A percentile compares a stretch with the other conserved stretches of the same genome.
phyloP scores from a whole-genome alignment of 2,113 vertebrate species.

The Eleginops maclovinus region DNA sequence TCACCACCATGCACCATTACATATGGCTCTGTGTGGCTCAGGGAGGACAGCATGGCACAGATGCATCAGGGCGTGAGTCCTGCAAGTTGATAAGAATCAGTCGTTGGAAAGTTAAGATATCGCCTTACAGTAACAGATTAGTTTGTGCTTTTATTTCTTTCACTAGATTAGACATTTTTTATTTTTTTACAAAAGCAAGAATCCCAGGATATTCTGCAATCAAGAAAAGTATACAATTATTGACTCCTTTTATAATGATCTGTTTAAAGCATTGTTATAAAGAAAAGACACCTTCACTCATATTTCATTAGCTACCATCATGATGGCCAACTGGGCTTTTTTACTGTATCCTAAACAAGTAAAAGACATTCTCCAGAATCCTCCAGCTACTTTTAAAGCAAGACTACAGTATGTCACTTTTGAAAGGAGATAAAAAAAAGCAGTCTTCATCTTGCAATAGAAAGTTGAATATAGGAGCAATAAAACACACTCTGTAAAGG shows the following conservation, averaged over 20 bases:
- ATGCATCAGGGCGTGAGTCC: constrained; percentile 6
- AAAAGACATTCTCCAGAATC: too few relatives aligned
- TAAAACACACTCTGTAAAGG: neutral
- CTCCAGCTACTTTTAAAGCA: too few relatives aligned
- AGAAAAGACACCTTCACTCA: too few relatives aligned
- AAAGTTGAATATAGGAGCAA: neutral
- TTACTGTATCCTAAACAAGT: too few relatives aligned
- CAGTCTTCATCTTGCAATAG: neutral
- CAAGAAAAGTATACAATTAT: too few relatives aligned
- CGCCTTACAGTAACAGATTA: neutral
- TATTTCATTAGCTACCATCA: too few relatives aligned
- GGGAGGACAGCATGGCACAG: constrained; percentile 23
- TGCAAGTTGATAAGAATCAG: neutral
- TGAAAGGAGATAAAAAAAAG: neutral
- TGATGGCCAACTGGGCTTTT: too few relatives aligned
- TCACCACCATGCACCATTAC: constrained; percentile 46
- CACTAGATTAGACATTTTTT: neutral
- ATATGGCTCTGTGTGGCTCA: constrained; percentile 14
- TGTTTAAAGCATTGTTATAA: too few relatives aligned
- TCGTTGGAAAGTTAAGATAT: neutral
- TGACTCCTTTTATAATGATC: too few relatives aligned
- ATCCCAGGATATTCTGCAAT: neutral
- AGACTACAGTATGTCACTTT: neutral
- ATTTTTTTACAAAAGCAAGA: neutral
- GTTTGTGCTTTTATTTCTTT: neutral